These are phyloP conservation scores for Psilopsiagon aymara DNA, from an alignment of 2,113 vertebrate genomes.

Conservation along the genomic window DNA sequence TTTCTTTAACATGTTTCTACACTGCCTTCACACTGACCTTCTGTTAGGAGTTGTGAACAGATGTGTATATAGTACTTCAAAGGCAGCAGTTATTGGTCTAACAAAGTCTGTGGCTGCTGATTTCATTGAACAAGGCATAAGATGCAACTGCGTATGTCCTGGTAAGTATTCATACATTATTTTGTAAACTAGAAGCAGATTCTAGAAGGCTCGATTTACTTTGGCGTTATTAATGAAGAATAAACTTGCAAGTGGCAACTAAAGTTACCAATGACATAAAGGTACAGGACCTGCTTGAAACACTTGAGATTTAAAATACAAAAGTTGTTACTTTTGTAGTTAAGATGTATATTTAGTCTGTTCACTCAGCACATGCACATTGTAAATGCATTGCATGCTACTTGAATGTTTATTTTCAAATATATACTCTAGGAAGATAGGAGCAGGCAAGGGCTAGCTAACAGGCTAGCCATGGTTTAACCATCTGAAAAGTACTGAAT, in stretches of 20 bases:
- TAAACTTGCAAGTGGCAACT: background rate
- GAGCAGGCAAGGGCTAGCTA: background rate
- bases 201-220: background rate
- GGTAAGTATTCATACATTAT: constrained; percentile 74
- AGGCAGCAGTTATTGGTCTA: constrained; percentile 93
- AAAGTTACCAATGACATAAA: background rate
- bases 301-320: background rate
- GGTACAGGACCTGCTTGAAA: background rate
- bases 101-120: constrained; percentile 94
- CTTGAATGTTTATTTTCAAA: background rate
- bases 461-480: background rate
- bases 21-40: background rate
- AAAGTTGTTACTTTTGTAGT: background rate
- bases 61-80: constrained; percentile 90
- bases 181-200: background rate
- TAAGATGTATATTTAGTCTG: background rate
- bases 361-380: background rate
- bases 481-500: background rate
- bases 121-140: constrained; percentile 91
- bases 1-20: background rate
- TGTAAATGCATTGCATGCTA: background rate
- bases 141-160: constrained; percentile 94
- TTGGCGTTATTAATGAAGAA: background rate
- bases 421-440: background rate
- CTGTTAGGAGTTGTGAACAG: constrained; percentile 87